phyloP scores from a whole-genome alignment of 1,140 invertebrate species.

The Anastrepha ludens region DNA sequence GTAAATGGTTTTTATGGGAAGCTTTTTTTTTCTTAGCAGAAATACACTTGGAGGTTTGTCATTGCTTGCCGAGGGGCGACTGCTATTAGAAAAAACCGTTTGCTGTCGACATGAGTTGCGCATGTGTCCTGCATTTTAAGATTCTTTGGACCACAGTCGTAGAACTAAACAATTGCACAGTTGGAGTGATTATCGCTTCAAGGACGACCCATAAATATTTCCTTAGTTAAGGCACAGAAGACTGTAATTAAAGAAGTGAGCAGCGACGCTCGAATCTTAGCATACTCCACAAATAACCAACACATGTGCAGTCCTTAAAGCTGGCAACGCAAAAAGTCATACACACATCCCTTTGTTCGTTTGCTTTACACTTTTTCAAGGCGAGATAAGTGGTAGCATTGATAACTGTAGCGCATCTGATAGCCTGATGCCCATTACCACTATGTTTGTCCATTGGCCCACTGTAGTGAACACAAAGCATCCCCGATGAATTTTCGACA shows the following conservation, averaged over 20 bases:
- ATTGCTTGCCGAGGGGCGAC: no score
- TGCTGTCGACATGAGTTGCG: background rate
- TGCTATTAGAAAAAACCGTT: background rate
- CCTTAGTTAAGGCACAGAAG: background rate
- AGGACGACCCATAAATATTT: background rate
- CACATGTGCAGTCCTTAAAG: background rate
- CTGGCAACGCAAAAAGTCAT: background rate
- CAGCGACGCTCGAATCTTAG: background rate
- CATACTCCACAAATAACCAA: background rate
- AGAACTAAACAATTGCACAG: background rate
- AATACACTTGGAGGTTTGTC: no score
- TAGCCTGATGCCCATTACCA: background rate
- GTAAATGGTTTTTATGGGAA: no score
- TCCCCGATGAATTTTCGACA: background rate
- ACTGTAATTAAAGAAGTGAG: background rate
- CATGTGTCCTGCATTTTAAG: background rate
- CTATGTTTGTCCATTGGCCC: background rate
- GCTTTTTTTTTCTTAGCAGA: no score
- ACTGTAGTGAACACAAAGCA: background rate
- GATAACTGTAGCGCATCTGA: constrained; percentile 17
- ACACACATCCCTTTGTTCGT: background rate
- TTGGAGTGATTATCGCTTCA: background rate
- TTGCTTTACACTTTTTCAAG: background rate
- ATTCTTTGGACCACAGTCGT: background rate
- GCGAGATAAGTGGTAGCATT: background rate